phyloP scores from a whole-genome alignment of 2,797 vertebrate species.

The Notolabrus celidotus region DNA sequence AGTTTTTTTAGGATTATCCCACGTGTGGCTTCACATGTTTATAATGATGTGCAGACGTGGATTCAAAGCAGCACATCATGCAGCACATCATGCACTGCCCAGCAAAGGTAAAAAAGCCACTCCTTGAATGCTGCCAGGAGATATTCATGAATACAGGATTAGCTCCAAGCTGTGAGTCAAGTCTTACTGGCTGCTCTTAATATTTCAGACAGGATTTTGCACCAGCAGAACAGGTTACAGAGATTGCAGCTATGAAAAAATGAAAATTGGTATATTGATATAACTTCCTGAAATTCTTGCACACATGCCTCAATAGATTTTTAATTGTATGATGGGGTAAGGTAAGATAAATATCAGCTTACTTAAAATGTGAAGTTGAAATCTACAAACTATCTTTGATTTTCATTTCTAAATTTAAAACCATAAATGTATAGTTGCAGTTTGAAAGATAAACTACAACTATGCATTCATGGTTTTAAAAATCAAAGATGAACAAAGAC shows the following conservation, averaged over 20 bases:
- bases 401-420: too few species aligned
- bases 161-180: slow-evolving; percentile 79
- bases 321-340: not conserved
- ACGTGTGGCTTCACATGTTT: slow-evolving; percentile 37
- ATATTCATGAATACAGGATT: slow-evolving; percentile 82
- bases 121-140: slow-evolving; percentile 68
- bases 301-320: not conserved
- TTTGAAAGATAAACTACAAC: too few species aligned
- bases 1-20: slow-evolving; percentile 42
- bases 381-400: too few species aligned
- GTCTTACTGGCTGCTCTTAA: slow-evolving; percentile 79
- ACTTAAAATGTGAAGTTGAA: too few species aligned
- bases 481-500: too few species aligned
- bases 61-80: slow-evolving; percentile 56
- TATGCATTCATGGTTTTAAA: too few species aligned
- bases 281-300: too few species aligned
- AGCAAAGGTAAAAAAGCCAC: slow-evolving; percentile 65
- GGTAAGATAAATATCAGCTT: too few species aligned
- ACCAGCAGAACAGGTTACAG: slow-evolving; percentile 63
- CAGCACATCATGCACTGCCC: slow-evolving; percentile 34
- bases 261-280: slow-evolving; percentile 48
- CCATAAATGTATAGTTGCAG: too few species aligned
- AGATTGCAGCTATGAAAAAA: slow-evolving; percentile 64
- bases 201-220: slow-evolving; percentile 76
- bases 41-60: slow-evolving; percentile 56